A percentile compares a stretch with the other conserved stretches of the same genome.
These are phyloP conservation scores for Cecidostiba fungosa DNA, from an alignment of 2,888 invertebrate species.

Conservation along the genomic window DNA sequence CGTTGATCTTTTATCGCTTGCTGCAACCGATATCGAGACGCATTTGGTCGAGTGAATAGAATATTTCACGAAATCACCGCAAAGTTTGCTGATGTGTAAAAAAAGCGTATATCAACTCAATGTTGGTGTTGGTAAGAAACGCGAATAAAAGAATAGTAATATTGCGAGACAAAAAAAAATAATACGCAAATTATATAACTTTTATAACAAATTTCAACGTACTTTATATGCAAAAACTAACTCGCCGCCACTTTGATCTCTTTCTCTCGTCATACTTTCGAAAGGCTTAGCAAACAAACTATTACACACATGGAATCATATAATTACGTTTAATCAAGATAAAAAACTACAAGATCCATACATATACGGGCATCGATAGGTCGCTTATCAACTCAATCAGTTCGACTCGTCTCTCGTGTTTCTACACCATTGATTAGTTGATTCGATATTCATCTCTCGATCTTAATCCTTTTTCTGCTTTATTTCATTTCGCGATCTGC, in stretches of 20 bases:
- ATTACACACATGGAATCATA: background rate
- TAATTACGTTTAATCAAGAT: conserved; percentile 4
- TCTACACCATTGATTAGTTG: background rate
- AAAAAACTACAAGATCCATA: background rate
- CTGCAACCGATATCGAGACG: background rate
- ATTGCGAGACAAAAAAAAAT: too few relatives aligned
- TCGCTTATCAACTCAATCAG: background rate
- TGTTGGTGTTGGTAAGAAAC: background rate
- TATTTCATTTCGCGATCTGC: background rate
- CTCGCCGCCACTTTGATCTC: background rate
- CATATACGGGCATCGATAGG: background rate
- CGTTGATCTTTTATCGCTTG: background rate
- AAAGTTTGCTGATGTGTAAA: background rate
- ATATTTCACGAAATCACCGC: background rate
- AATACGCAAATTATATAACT: too few relatives aligned
- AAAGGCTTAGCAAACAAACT: background rate
- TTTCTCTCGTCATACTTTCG: background rate
- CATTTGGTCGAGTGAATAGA: too few relatives aligned
- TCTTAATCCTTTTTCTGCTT: background rate
- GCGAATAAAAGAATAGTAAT: too few relatives aligned
- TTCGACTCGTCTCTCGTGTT: background rate
- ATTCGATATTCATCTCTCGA: background rate
- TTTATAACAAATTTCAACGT: too few relatives aligned
- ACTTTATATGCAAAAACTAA: too few relatives aligned
- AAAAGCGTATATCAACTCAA: background rate